Percentiles rank a stretch among this genome's conserved stretches.
phyloP scores from a whole-genome alignment of 2,888 invertebrate genomes.

The Oscheius onirici region DNA sequence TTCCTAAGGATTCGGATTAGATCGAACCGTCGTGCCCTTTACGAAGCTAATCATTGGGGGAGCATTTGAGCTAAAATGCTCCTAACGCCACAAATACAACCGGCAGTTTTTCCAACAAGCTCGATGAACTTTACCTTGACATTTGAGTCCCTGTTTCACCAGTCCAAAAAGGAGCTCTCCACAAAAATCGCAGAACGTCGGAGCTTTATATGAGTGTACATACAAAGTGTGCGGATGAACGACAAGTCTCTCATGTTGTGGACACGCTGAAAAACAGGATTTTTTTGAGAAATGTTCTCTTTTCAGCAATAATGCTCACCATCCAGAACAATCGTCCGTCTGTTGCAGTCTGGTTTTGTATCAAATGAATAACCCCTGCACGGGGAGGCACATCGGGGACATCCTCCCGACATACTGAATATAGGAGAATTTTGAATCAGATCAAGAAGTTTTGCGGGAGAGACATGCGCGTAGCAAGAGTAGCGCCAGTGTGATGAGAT shows the following conservation, averaged over 20 bases:
- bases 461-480: not conserved
- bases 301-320: constrained; percentile 16
- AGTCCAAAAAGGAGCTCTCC: constrained; percentile 99
- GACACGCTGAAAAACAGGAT: constrained; percentile 72
- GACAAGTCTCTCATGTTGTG: constrained; percentile 74
- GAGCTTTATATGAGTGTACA: constrained; percentile 97
- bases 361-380: constrained; percentile 33
- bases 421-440: not conserved
- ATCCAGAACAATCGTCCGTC: constrained; percentile 30
- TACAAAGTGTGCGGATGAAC: constrained; percentile 88
- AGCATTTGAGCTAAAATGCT: not conserved
- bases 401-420: constrained; percentile 19
- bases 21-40: constrained; percentile 2
- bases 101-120: not conserved
- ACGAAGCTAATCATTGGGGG: constrained; percentile 8
- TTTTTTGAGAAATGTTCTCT: not conserved
- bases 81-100: not conserved
- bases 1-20: constrained; percentile 11
- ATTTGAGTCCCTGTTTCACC: constrained; percentile 96
- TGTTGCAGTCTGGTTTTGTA: constrained; percentile 35
- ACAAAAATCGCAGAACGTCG: constrained; percentile 99
- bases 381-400: constrained; percentile 19
- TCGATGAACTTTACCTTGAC: constrained; percentile 94
- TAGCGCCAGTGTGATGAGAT: not conserved
- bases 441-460: not conserved